These are phyloP conservation scores for Zaprionus davidi DNA, from an alignment of 1,140 invertebrate genomes.

Conservation along the genomic window DNA sequence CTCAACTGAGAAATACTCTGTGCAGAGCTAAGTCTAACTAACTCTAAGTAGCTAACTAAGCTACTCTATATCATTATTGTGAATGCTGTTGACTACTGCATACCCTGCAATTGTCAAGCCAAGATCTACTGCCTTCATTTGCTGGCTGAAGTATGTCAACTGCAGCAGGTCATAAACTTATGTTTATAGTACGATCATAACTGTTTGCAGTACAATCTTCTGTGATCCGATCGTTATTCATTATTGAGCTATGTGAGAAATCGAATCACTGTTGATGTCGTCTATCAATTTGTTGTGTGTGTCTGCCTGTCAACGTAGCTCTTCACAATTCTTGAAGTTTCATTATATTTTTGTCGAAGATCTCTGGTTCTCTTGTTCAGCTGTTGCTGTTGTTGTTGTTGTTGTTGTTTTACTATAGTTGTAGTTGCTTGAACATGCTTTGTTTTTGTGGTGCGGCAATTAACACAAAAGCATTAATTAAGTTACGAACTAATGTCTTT, in stretches of 20 bases:
- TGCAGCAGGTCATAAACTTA: not conserved
- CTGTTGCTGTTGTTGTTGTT: constrained; percentile 33
- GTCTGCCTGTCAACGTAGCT: constrained; percentile 14
- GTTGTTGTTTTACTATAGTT: constrained; percentile 23
- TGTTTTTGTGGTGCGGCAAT: constrained; percentile 61
- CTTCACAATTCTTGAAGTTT: constrained; percentile 15
- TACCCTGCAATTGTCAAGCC: too few relatives aligned
- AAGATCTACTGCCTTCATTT: not conserved
- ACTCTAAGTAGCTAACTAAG: too few relatives aligned
- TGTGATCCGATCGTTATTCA: not conserved
- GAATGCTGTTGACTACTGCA: too few relatives aligned
- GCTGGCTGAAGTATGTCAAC: not conserved
- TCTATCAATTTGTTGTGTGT: constrained; percentile 19
- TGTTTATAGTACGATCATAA: not conserved
- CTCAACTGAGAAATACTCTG: not conserved
- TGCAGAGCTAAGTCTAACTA: too few relatives aligned
- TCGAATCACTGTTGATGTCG: not conserved
- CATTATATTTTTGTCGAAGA: constrained; percentile 25
- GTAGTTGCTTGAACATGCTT: constrained; percentile 19
- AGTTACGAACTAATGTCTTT: constrained; percentile 79
- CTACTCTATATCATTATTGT: too few relatives aligned
- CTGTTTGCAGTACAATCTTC: not conserved
- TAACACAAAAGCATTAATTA: constrained; percentile 81
- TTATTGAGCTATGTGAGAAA: not conserved
- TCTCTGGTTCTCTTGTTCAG: constrained; percentile 14